phyloP scores from a whole-genome alignment of 2,888 invertebrate species.

The Horisme vitalbata region DNA sequence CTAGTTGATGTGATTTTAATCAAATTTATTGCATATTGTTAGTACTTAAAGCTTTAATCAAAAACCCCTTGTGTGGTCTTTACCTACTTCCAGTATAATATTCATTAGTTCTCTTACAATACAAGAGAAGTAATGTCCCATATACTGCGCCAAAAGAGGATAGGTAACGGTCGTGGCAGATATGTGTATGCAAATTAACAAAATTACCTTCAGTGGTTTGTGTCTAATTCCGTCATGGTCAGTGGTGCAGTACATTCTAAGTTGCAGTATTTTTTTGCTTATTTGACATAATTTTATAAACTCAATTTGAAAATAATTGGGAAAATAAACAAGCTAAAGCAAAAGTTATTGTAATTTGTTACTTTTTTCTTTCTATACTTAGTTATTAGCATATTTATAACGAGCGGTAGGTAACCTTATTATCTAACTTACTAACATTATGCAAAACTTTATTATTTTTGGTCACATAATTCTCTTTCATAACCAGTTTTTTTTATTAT shows the following conservation, averaged over 20 bases:
- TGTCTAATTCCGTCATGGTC: conserved; percentile 40
- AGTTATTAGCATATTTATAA: no score
- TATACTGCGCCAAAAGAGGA: conserved; percentile 20
- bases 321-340: conserved; percentile 12
- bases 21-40: conserved; percentile 21
- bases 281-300: conserved; percentile 8
- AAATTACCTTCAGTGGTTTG: conserved; percentile 28
- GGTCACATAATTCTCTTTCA: no score
- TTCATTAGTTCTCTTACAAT: conserved; percentile 15
- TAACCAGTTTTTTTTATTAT: no score
- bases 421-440: no score
- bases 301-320: conserved; percentile 16
- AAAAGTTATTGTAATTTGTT: no score
- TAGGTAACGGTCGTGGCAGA: conserved; percentile 13
- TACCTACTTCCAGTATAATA: conserved; percentile 10
- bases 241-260: conserved; percentile 35
- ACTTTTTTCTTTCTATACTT: no score
- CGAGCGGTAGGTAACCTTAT: no score
- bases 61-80: conserved; percentile 18
- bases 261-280: conserved; percentile 7
- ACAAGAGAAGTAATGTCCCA: conserved; percentile 19
- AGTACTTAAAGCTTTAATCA: conserved; percentile 3
- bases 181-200: conserved; percentile 28
- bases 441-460: no score
- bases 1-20: conserved; percentile 5